A percentile compares a stretch with the other conserved stretches of the same genome.
These are phyloP conservation scores for Avahi laniger DNA, from an alignment of 2,797 vertebrate genomes.

Conservation along the genomic window DNA sequence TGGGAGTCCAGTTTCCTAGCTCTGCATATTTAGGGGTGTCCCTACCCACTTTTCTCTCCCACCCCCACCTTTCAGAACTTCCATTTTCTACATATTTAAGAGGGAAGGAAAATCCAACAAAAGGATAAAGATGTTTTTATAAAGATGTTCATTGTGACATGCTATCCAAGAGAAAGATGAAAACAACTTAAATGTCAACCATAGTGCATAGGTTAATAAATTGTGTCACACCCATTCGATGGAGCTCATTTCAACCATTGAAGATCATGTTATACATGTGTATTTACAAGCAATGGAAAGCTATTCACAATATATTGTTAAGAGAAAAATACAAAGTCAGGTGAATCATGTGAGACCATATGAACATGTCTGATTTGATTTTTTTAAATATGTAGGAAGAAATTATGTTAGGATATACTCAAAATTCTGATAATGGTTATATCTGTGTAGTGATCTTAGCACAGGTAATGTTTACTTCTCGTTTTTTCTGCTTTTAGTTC, in stretches of 20 bases:
- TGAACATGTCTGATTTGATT: not conserved
- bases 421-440: not conserved
- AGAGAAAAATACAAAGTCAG: not conserved
- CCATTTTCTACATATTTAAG: not conserved
- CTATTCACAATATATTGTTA: not conserved
- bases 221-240: not conserved
- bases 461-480: not conserved
- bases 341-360: not conserved
- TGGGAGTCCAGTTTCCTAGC: not conserved
- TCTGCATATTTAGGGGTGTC: not conserved
- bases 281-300: not conserved
- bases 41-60: not conserved
- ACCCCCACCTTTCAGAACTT: not conserved
- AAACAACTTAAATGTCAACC: not conserved
- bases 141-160: not conserved
- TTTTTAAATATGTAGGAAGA: not conserved
- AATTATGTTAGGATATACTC: not conserved
- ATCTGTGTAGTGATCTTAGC: not conserved
- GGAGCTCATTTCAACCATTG: not conserved
- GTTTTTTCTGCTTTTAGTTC: conserved; percentile 13
- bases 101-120: not conserved
- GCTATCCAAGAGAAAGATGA: not conserved
- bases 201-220: not conserved
- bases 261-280: not conserved
- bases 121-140: not conserved